phyloP scores from a whole-genome alignment of 2,888 invertebrate species.

The Pecten maximus region DNA sequence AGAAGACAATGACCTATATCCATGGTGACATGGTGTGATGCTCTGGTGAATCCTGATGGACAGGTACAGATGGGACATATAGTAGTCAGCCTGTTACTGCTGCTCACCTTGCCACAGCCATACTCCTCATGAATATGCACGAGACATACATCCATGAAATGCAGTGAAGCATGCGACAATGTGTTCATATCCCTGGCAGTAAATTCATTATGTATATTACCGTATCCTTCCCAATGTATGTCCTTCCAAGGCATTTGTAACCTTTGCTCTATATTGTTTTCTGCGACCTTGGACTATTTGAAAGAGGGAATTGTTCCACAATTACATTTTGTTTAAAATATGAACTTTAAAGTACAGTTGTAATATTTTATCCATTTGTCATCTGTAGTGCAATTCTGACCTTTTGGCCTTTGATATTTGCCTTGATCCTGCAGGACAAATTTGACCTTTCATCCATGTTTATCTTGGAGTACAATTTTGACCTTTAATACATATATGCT shows the following conservation, averaged over 20 bases:
- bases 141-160: constrained; percentile 23
- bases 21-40: neutral
- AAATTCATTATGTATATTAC: neutral
- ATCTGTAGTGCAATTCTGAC: too few species aligned
- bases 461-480: neutral
- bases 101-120: constrained; percentile 25
- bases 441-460: neutral
- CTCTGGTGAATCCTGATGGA: neutral
- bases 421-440: too few species aligned
- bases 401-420: neutral
- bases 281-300: too few species aligned
- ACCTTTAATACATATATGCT: too few species aligned
- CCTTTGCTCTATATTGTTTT: too few species aligned
- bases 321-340: too few species aligned
- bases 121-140: neutral
- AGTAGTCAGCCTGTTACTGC: neutral
- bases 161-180: constrained; percentile 1
- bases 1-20: constrained; percentile 29
- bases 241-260: neutral
- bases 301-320: too few species aligned
- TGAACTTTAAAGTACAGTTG: too few species aligned
- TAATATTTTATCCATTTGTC: too few species aligned
- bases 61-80: constrained; percentile 2
- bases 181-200: neutral
- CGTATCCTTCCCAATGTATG: neutral